Evolutionary conservation across 1,140 invertebrate species (phyloP).

Genomic region (Drusus annulatus): DNA sequence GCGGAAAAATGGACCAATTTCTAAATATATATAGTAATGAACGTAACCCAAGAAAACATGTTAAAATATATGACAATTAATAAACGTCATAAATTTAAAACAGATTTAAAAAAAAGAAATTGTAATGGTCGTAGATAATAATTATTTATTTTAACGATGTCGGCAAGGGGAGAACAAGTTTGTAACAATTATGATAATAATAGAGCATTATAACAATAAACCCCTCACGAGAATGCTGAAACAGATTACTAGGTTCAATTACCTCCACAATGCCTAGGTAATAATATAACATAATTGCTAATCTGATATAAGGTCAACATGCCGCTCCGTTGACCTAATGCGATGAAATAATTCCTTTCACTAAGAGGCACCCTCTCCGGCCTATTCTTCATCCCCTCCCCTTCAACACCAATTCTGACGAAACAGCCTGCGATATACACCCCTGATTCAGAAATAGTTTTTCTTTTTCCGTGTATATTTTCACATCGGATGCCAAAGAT

Average conservation of each 20-base stretch:
- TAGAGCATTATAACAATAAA: not conserved
- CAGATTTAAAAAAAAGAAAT: too few relatives aligned
- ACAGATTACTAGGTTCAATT: not conserved
- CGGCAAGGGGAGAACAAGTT: too few relatives aligned
- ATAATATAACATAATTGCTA: constrained; percentile 4
- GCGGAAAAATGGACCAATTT: too few relatives aligned
- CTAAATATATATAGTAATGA: too few relatives aligned
- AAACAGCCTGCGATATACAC: not conserved
- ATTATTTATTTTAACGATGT: too few relatives aligned
- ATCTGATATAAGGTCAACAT: constrained; percentile 36
- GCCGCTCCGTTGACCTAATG: constrained; percentile 14
- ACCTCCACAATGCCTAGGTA: not conserved
- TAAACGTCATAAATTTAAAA: too few relatives aligned
- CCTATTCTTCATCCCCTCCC: not conserved
- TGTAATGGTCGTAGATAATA: too few relatives aligned
- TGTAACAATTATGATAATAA: not conserved
- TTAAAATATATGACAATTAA: too few relatives aligned
- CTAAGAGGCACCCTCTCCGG: not conserved
- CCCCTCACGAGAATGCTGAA: not conserved
- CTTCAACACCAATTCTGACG: not conserved
- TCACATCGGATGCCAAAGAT: too few relatives aligned
- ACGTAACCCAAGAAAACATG: too few relatives aligned
- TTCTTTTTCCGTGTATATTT: not conserved
- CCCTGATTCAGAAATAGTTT: not conserved
- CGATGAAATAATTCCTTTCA: constrained; percentile 19